Evolutionary conservation across 2,797 vertebrate species (phyloP), one percentile per base, ranked within the genome.

Genomic region (Galago senegalensis): DNA sequence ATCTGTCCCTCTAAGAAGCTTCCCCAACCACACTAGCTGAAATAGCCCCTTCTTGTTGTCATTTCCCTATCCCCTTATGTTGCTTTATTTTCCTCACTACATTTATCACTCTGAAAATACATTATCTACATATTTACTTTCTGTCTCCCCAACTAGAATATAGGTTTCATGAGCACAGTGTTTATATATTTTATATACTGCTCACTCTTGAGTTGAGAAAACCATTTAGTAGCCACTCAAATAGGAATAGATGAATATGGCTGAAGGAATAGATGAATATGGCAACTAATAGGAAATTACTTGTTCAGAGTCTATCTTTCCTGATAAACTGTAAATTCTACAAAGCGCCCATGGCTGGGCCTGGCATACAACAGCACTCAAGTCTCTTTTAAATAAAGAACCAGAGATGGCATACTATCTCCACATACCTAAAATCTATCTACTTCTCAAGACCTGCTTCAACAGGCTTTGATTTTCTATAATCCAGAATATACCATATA

Each of bases 61-160:
- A 80, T 29, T 58, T 25, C n/a, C 37, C 87, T 65, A 31, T 56
- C 46, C 27, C 43, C 73, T 49, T 27, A 37, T 16, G 4, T 53
- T 21, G 29, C 31, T 84, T 63, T 83, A 87, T 20, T 76, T 83
- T 60, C 27, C 34, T 63, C 72, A 56, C 79, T 56, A 29, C 12
- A 70, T 23, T 69, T 69, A 63, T 11, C 46, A n/a, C 67, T 81
- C 73, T 81, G 40, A 21, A 18, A 84, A 80, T 61, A 61, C 12
- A 60, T 21, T 83, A 65, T 17, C 56, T 25, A 72, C 7, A 53
- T 53, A 88, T 3, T 43, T 80, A 91, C 46, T 56, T 92, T 73
- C 77, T 56, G 34, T 63, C 70, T 91, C 94, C 53, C 73, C 40
- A 91, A 69, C 56, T 31, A 89, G 69, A 89, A 92, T 67, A 67